Evolutionary conservation across 1,140 invertebrate species (phyloP).

Genomic region (Delia radicum): DNA sequence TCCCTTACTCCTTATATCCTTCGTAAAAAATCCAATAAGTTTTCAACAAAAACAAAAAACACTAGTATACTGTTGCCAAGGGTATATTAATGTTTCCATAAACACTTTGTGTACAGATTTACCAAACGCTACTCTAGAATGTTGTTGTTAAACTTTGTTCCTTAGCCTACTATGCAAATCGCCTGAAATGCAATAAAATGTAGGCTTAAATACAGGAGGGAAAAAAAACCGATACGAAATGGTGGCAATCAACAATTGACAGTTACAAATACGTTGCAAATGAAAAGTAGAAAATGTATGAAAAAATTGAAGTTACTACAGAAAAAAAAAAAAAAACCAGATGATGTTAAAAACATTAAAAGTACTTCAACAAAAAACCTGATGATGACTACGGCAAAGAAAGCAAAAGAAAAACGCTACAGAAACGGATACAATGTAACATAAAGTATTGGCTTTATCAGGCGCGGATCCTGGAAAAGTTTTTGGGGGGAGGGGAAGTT

Average conservation of each 20-base stretch:
- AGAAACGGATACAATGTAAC: conserved; percentile 4
- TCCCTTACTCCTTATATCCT: not conserved
- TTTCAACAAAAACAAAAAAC: not conserved
- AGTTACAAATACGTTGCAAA: conserved; percentile 20
- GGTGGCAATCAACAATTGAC: conserved; percentile 18
- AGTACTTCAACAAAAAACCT: not conserved
- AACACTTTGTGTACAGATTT: conserved; percentile 12
- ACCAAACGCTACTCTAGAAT: not conserved
- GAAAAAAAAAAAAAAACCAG: not conserved
- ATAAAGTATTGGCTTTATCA: conserved; percentile 5
- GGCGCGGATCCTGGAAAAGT: too few relatives aligned
- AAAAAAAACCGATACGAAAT: not conserved
- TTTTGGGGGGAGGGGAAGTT: not conserved
- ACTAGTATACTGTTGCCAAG: not conserved
- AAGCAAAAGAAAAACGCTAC: not conserved
- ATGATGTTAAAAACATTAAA: not conserved
- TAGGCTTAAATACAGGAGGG: not conserved
- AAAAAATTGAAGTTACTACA: not conserved
- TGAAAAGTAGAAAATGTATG: conserved; percentile 2
- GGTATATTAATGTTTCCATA: conserved; percentile 12
- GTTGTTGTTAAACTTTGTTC: not conserved
- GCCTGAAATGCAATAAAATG: conserved; percentile 1
- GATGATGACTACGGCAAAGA: not conserved
- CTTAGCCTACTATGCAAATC: not conserved
- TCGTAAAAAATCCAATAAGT: conserved; percentile 5